Percentiles rank a stretch among this genome's conserved stretches.
Evolutionary conservation across 2,797 vertebrate genomes (phyloP).

Genomic region (Hypotaenidia okinawae): DNA sequence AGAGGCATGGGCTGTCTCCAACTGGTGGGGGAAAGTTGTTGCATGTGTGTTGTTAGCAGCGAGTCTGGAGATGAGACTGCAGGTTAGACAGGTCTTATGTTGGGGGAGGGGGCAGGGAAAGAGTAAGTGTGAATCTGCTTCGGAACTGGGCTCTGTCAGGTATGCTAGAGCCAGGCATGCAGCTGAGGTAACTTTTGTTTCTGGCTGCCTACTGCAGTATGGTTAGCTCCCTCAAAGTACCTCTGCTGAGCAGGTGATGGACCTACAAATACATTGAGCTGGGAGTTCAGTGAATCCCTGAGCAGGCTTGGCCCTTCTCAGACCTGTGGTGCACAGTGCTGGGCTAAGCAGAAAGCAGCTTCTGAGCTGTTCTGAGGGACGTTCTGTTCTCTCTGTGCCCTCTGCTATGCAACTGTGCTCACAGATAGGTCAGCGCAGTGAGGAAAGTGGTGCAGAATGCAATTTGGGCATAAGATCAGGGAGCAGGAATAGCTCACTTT

Average conservation of each 20-base stretch:
- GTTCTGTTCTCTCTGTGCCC: neutral
- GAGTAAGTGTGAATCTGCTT: neutral
- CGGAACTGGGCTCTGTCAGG: fast-evolving
- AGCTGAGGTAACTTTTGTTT: neutral
- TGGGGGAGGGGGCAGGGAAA: fast-evolving
- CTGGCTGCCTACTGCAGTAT: neutral
- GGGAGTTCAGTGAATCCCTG: neutral
- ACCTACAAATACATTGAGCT: fast-evolving
- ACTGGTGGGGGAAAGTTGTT: fast-evolving
- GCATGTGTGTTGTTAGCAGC: fast-evolving
- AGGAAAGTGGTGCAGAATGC: neutral
- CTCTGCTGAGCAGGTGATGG: neutral
- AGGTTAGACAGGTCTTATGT: fast-evolving
- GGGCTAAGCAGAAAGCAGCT: neutral
- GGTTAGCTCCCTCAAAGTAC: neutral
- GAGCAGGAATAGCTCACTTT: neutral
- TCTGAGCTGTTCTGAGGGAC: fast-evolving
- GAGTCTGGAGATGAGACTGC: fast-evolving
- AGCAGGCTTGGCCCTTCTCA: neutral
- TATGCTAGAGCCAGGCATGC: neutral
- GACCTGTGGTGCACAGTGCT: neutral
- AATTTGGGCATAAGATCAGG: neutral
- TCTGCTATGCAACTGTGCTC: neutral
- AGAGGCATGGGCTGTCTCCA: fast-evolving
- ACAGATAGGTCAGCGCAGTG: fast-evolving